These are phyloP conservation scores for Ennomos erosarius DNA, from an alignment of 2,888 invertebrate genomes.

Conservation along the genomic window DNA sequence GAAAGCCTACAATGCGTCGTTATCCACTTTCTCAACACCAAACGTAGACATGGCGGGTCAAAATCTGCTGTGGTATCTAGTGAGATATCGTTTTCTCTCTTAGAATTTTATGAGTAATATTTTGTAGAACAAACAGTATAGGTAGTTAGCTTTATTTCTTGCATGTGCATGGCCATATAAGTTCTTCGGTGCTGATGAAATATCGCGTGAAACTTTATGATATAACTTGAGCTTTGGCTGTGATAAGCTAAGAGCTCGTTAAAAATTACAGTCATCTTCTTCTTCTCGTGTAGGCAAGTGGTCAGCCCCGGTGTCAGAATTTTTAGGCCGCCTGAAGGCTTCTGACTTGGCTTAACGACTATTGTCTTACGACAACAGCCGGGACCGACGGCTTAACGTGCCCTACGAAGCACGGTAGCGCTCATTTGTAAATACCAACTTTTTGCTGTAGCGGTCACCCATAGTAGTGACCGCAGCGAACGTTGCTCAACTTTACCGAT, in stretches of 20 bases:
- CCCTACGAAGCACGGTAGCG: too few species aligned
- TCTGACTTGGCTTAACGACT: too few species aligned
- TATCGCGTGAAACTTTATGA: background rate
- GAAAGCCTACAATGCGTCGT: conserved; percentile 18
- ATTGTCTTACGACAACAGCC: too few species aligned
- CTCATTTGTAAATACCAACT: too few species aligned
- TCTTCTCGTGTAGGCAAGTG: too few species aligned
- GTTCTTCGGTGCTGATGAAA: background rate
- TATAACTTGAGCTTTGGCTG: background rate
- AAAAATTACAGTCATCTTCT: too few species aligned
- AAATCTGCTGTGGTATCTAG: conserved; percentile 12
- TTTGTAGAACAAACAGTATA: conserved; percentile 18
- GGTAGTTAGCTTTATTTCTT: conserved; percentile 2
- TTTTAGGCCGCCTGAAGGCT: too few species aligned
- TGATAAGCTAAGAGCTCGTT: conserved; percentile 1
- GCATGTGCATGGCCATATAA: conserved; percentile 4
- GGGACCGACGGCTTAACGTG: too few species aligned
- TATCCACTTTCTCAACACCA: conserved; percentile 28
- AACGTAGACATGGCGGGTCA: conserved; percentile 20
- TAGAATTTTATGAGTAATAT: conserved; percentile 23
- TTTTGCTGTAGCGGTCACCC: too few species aligned
- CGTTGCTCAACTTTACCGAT: too few species aligned
- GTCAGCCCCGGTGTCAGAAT: too few species aligned
- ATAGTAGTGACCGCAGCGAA: too few species aligned
- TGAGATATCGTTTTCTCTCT: conserved; percentile 26